Evolutionary conservation across 2,888 invertebrate genomes (phyloP).

Genomic region (Keiferia lycopersicella): DNA sequence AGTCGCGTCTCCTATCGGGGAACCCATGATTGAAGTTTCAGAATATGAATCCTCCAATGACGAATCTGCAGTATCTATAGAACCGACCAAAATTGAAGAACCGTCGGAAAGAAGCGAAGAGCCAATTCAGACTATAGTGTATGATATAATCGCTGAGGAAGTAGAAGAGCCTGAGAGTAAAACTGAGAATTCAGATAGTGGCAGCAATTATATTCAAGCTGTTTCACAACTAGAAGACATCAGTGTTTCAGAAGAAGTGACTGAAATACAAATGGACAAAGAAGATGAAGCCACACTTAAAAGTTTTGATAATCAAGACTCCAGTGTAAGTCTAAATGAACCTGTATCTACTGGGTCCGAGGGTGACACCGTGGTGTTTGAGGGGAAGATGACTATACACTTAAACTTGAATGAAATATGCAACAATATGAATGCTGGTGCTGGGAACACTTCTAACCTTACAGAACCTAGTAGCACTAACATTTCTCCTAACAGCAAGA

Average conservation of each 20-base stretch:
- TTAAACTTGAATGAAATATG: conserved; percentile 77
- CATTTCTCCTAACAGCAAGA: conserved; percentile 67
- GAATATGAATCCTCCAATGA: conserved; percentile 76
- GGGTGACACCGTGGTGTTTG: conserved; percentile 77
- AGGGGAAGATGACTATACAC: conserved; percentile 80
- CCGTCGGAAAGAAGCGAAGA: conserved; percentile 46
- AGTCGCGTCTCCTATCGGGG: conserved; percentile 73
- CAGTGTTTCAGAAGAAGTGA: conserved; percentile 70
- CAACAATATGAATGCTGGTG: conserved; percentile 73
- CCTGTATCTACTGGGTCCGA: conserved; percentile 72
- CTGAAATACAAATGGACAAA: conserved; percentile 77
- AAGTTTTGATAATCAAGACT: conserved; percentile 78
- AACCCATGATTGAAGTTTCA: conserved; percentile 67
- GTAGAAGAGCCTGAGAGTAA: conserved; percentile 65
- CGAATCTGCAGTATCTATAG: conserved; percentile 55
- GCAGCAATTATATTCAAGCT: conserved; percentile 72
- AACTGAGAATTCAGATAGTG: conserved; percentile 67
- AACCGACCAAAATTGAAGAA: conserved; percentile 59
- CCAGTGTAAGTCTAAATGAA: conserved; percentile 80
- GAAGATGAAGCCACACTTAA: conserved; percentile 78
- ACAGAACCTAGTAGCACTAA: conserved; percentile 56
- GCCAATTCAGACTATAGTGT: conserved; percentile 50
- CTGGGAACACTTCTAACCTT: conserved; percentile 62
- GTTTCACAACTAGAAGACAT: conserved; percentile 71
- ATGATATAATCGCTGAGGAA: conserved; percentile 75